Evolutionary conservation across 2,797 vertebrate genomes (phyloP), one percentile per base, ranked within the genome.

Genomic region (Cossypha heuglini): DNA sequence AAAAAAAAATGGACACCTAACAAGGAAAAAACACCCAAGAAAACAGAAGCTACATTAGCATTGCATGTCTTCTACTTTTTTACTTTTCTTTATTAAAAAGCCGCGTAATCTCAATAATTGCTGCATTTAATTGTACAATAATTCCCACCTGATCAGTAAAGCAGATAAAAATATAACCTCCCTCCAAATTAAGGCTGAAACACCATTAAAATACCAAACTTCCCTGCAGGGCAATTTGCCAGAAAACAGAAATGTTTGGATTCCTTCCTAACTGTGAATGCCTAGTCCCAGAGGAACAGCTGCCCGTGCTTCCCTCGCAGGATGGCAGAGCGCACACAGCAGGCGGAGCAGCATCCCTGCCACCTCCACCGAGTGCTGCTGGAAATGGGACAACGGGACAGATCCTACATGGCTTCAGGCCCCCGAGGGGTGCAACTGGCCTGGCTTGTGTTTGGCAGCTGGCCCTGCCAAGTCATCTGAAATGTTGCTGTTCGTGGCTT

Each of bases 281-380:
- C 5, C 4, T 1, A 4, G 10, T 1, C 17, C 4, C 24, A 7
- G 25, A 46, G 61, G 64, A 69, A 31, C 42, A n/a, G 62, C 48
- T 24, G 63, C 21, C 37, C 0, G 7, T 0, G 5, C 1, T 15
- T 25, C 40, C 35, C 33, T 6, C 1, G 3, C 51, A 8, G 42
- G n/a, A 6, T 0, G 0, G 15, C 1, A 2, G 4, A 35, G n/a
- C 31, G 3, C 16, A 3, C 22, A 0, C 6, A 1, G 37, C n/a
- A 2, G 19, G 13, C 0, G 3, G 10, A 24, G 18, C 45, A 14
- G 71, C n/a, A 28, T 13, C 79, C 68, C 6, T 0, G 0, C 16
- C 5, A 6, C 26, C 71, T 22, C 17, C 7, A 1, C 4, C 58
- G 11, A 16, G 26, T 4, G 37, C 78, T 5, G 52, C 57, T 11